These are phyloP conservation scores for Cylloceria caligata DNA, from an alignment of 2,888 invertebrate species.

Conservation along the genomic window DNA sequence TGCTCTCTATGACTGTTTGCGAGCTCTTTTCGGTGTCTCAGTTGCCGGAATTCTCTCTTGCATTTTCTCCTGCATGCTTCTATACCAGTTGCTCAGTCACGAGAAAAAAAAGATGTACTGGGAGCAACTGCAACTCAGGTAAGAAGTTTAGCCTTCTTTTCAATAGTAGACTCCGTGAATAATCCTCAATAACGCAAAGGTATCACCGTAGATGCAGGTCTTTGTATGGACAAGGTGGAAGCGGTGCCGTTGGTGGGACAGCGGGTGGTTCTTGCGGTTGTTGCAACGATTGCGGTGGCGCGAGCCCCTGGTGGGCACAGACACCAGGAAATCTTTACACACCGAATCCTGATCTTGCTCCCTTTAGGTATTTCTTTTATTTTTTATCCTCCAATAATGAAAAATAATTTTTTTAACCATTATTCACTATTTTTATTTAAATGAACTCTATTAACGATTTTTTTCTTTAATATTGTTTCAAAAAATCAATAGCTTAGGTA, in stretches of 20 bases:
- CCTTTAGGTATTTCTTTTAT: conserved; percentile 78
- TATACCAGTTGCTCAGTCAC: conserved; percentile 95
- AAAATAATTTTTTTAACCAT: not conserved
- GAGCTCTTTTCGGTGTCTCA: conserved; percentile 96
- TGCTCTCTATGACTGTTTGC: conserved; percentile 93
- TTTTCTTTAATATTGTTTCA: too few species aligned
- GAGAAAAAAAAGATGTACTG: conserved; percentile 98
- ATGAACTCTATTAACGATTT: too few species aligned
- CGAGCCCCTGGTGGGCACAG: conserved; percentile 86
- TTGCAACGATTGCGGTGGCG: conserved; percentile 89
- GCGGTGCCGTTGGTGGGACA: conserved; percentile 82
- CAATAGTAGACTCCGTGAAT: not conserved
- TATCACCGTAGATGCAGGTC: conserved; percentile 87
- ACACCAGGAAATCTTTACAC: conserved; percentile 92
- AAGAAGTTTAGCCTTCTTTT: conserved; percentile 3
- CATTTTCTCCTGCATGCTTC: conserved; percentile 96
- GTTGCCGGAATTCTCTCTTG: conserved; percentile 96
- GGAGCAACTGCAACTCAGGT: conserved; percentile 94
- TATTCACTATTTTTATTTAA: not conserved
- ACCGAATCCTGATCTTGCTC: conserved; percentile 90
- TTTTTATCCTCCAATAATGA: conserved; percentile 13
- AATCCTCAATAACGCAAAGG: conserved; percentile 5
- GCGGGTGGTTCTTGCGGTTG: conserved; percentile 87
- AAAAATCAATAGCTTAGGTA: too few species aligned
- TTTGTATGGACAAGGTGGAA: conserved; percentile 88